These are phyloP conservation scores for Oncorhynchus kisutch DNA, from an alignment of 2,113 vertebrate genomes.

Conservation along the genomic window DNA sequence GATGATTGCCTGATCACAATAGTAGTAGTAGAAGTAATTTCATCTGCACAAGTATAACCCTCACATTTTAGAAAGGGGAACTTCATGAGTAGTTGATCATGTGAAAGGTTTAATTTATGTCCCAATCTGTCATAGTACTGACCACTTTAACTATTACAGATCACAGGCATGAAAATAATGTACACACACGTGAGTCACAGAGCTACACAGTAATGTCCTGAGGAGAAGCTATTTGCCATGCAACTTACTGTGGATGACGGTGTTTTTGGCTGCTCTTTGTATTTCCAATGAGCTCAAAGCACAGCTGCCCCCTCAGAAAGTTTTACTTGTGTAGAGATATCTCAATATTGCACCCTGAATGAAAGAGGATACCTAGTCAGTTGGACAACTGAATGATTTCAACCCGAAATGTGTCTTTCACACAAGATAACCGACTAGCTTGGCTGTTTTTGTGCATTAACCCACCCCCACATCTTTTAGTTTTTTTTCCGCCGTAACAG, in stretches of 20 bases:
- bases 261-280: background rate
- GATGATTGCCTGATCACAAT: too few relatives aligned
- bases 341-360: constrained; percentile 28
- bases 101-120: background rate
- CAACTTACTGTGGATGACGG: constrained; percentile 12
- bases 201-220: background rate
- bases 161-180: constrained; percentile 6
- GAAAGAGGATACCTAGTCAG: constrained; percentile 19
- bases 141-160: constrained; percentile 13
- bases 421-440: background rate
- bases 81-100: background rate
- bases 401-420: too few relatives aligned
- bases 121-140: constrained; percentile 19
- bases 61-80: too few relatives aligned
- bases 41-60: too few relatives aligned
- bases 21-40: too few relatives aligned
- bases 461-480: background rate
- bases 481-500: background rate
- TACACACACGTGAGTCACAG: constrained; percentile 21
- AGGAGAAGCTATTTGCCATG: constrained; percentile 12
- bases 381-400: too few relatives aligned
- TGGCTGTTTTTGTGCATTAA: background rate
- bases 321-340: constrained; percentile 53
- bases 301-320: background rate
- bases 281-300: background rate